Evolutionary conservation across 1,140 invertebrate species (phyloP).

Genomic region (Psilanteris sp.): DNA sequence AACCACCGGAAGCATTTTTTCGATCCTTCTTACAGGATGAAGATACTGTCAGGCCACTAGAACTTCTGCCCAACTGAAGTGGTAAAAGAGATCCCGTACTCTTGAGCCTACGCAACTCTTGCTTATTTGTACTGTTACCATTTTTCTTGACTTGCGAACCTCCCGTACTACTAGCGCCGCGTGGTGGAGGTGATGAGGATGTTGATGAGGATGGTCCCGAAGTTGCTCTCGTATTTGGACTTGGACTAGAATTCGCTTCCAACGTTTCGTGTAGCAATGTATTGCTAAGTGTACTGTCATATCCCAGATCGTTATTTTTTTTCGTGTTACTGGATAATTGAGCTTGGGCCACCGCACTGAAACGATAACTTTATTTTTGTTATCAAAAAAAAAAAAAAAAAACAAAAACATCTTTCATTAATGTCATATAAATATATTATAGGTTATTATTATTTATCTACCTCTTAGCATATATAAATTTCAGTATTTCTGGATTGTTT

Average conservation of each 20-base stretch:
- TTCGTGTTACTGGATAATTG: conserved; percentile 67
- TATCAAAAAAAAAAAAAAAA: too few relatives aligned
- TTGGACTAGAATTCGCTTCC: conserved; percentile 75
- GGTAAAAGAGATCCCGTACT: conserved; percentile 73
- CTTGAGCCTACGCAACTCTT: conserved; percentile 75
- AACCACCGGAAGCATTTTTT: conserved; percentile 83
- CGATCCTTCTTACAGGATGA: conserved; percentile 83
- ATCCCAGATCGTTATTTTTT: conserved; percentile 66
- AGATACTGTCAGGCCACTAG: conserved; percentile 68
- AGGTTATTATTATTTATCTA: too few relatives aligned
- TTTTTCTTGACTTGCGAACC: conserved; percentile 71
- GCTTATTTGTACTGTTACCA: conserved; percentile 70
- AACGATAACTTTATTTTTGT: conserved; percentile 71
- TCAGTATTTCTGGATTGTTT: too few relatives aligned
- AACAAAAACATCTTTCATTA: too few relatives aligned
- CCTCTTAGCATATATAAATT: too few relatives aligned
- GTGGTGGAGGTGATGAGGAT: conserved; percentile 72
- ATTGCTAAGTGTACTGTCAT: conserved; percentile 69
- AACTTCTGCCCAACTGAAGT: conserved; percentile 71
- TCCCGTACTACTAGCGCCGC: conserved; percentile 45
- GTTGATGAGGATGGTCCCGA: conserved; percentile 76
- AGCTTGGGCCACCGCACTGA: conserved; percentile 76
- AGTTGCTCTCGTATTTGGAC: conserved; percentile 71
- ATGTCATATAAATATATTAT: too few relatives aligned
- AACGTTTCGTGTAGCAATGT: conserved; percentile 70